Percentiles rank a stretch among this genome's conserved stretches.
phyloP scores from a whole-genome alignment of 1,140 invertebrate genomes.

The Alviniconcha marisindica region DNA sequence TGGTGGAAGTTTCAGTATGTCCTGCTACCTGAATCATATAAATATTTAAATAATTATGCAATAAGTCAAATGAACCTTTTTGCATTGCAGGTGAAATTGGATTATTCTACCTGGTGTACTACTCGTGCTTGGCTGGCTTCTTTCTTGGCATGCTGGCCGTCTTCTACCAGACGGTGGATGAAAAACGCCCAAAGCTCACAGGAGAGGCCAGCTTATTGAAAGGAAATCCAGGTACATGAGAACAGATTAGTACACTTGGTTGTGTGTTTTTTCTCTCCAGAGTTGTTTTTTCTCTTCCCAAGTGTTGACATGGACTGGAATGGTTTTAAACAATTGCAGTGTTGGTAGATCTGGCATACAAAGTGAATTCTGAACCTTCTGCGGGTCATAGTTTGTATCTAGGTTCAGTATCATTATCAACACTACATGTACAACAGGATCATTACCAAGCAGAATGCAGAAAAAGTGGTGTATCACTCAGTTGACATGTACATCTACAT shows the following conservation, averaged over 20 bases:
- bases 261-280: not conserved
- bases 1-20: no score
- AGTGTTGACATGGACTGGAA: not conserved
- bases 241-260: no score
- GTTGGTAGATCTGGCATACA: not conserved
- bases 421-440: no score
- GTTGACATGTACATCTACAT: no score
- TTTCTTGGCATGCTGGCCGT: constrained; percentile 93
- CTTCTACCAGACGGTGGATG: constrained; percentile 94
- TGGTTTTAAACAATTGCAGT: not conserved
- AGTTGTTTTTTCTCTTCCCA: not conserved
- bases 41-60: not conserved
- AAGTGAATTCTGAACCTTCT: no score
- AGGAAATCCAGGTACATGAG: constrained; percentile 88
- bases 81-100: constrained; percentile 81
- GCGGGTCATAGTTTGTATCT: no score
- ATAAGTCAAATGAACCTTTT: not conserved
- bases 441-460: no score
- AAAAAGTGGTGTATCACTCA: no score
- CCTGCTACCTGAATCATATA: no score
- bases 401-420: no score
- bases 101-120: constrained; percentile 96
- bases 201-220: constrained; percentile 90
- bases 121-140: constrained; percentile 88
- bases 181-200: constrained; percentile 90